Base-by-base conservation (phyloP, 1,140 invertebrate genomes). In the Lysiphlebus fabarum region DNA sequence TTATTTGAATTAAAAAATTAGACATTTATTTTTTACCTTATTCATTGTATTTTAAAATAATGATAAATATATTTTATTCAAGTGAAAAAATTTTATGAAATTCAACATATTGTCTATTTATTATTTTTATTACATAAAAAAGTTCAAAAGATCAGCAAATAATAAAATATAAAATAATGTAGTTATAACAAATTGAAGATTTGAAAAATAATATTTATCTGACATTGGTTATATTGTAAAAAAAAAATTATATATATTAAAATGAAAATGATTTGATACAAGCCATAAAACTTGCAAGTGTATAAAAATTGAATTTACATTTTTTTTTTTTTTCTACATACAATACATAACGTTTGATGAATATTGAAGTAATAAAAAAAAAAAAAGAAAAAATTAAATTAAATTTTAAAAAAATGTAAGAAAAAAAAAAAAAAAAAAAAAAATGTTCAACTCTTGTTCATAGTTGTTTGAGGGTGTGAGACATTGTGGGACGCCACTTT, bases 401-500 rank as follows among this genome's bases (percentile, higher is more conserved):
- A 45, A 10, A 48, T n/a, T 36, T 44, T 37, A 53, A 44, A 41
- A 56, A 44, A 26, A 56, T n/a, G n/a, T n/a, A n/a, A n/a, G 40
- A 1, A 41, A 11, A 41, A 41, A 11, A 3, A 11, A 41, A 45
- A 26, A 26, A 26, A 26, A 26, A 2, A 26, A 26, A 26, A 26
- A 26, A 26, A 26, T 26, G 2, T 26, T 26, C 17, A 26, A 26
- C 17, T 26, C 17, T 26, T 26, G 17, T 26, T 26, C 17, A 26
- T 26, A 26, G 17, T 26, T 26, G 17, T 26, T 26, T 26, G 17
- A 26, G 53, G 37, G 44, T 53, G 44, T 45, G 58, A 48, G 53
- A 54, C 42, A 45, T 45, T 43, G 41, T 36, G 50, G 54, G 58
- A 60, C 45, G 58, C 51, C 17, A 51, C 53, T 43, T 60, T 54